These are phyloP conservation scores for Hylia prasina DNA, from an alignment of 2,113 vertebrate genomes.

Conservation along the genomic window DNA sequence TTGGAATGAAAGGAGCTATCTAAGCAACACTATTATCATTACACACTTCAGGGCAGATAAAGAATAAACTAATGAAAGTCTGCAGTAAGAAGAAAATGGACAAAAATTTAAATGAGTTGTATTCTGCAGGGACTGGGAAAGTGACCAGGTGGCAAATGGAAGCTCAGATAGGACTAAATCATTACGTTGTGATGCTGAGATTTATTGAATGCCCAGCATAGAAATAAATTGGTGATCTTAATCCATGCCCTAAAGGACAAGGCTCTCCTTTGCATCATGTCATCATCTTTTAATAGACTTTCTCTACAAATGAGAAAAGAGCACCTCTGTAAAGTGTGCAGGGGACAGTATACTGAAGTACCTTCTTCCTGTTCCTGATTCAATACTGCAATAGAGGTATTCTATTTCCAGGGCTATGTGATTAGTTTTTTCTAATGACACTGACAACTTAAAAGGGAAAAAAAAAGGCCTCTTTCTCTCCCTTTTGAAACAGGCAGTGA, in stretches of 20 bases:
- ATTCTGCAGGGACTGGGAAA: neutral
- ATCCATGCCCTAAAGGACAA: neutral
- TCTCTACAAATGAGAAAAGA: neutral
- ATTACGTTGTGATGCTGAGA: neutral
- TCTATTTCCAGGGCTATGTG: neutral
- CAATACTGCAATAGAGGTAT: neutral
- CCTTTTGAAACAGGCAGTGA: neutral
- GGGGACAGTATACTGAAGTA: neutral
- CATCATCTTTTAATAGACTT: neutral
- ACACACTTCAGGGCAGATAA: conserved; percentile 18
- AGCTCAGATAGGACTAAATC: neutral
- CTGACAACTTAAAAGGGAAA: neutral
- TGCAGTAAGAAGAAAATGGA: neutral
- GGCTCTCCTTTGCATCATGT: neutral
- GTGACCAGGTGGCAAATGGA: neutral
- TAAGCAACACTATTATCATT: conserved; percentile 5
- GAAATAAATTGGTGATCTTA: conserved; percentile 22
- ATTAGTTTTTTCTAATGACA: neutral
- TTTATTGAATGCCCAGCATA: neutral
- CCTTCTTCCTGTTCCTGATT: neutral
- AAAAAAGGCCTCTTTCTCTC: neutral
- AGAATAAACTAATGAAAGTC: conserved; percentile 18
- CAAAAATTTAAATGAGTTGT: conserved; percentile 30
- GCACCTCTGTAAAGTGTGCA: neutral
- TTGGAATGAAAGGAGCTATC: conserved; percentile 5